Evolutionary conservation across 2,888 invertebrate genomes (phyloP), one percentile per base, ranked within the genome.

Genomic region (Shargacucullia verbasci): DNA sequence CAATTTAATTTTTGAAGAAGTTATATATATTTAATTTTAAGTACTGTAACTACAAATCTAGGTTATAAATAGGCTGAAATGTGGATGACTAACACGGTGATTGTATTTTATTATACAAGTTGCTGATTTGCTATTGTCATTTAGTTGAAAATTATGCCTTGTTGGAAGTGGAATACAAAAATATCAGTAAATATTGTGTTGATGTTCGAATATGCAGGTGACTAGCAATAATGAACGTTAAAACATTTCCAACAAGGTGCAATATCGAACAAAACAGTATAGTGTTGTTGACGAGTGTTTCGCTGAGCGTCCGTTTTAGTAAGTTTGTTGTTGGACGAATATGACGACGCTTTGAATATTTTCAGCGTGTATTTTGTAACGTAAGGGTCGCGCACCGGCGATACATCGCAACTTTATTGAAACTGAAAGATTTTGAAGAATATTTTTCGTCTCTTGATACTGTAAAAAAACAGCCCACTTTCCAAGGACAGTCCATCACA

Each of bases 321-420:
- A 62, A 73, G 73, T n/a, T n/a, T n/a, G n/a, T 81, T 78, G 80
- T 77, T 81, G 67, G 52, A 53, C 56, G 71, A 71, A 58, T 67
- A 61, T 44, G 59, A 48, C 39, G 71, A 53, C 70, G 76, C 74
- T 78, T 72, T 59, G 60, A 62, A 49, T 65, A 57, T 46, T 63
- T 70, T 65, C 63, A 65, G 66, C 64, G 78, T 69, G 70, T 67
- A 59, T 57, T 71, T 54, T 68, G 64, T 73, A 56, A 55, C 50
- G 31, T 50, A 31, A 37, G 52, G 20, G 44, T 50, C 66, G 41
- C 39, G 53, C 47, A 67, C 50, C 56, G 46, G 62, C 50, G 54
- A 59, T 62, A 47, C 38, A 39, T 33, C 27, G 37, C 53, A 41
- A 50, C 39, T 11, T 14, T 9, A 31, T n/a, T 9, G 29, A 20